Evolutionary conservation across 1,140 invertebrate species (phyloP).

Genomic region (Apis laboriosa): DNA sequence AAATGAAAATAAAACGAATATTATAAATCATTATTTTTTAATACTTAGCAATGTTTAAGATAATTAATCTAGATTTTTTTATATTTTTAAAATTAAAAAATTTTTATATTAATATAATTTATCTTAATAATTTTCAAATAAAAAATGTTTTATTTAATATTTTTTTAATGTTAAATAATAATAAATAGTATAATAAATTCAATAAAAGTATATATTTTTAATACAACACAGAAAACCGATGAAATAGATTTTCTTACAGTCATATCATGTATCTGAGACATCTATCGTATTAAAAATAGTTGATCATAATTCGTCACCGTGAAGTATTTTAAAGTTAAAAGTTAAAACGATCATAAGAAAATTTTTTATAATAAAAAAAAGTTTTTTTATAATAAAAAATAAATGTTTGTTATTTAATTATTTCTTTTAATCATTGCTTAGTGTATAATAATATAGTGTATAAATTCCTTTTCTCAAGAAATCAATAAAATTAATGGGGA

Average conservation of each 20-base stretch:
- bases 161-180: neutral
- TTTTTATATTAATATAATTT: neutral
- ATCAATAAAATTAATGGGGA: constrained; percentile 83
- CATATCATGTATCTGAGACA: neutral
- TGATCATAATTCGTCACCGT: neutral
- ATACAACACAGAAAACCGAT: neutral
- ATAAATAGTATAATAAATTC: neutral
- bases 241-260: neutral
- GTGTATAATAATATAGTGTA: no score
- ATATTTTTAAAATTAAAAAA: neutral
- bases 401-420: neutral
- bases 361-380: neutral
- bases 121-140: no score
- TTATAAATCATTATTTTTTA: constrained; percentile 60
- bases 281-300: neutral
- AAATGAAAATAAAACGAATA: constrained; percentile 75
- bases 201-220: neutral
- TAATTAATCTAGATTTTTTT: neutral
- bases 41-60: constrained; percentile 26
- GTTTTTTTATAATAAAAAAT: neutral
- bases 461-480: neutral
- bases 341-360: constrained; percentile 2
- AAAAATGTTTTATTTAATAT: neutral
- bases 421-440: neutral
- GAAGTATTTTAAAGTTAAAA: neutral